Conservation (phyloP, 2,888 invertebrate genomes). For the Empis livida region DNA sequence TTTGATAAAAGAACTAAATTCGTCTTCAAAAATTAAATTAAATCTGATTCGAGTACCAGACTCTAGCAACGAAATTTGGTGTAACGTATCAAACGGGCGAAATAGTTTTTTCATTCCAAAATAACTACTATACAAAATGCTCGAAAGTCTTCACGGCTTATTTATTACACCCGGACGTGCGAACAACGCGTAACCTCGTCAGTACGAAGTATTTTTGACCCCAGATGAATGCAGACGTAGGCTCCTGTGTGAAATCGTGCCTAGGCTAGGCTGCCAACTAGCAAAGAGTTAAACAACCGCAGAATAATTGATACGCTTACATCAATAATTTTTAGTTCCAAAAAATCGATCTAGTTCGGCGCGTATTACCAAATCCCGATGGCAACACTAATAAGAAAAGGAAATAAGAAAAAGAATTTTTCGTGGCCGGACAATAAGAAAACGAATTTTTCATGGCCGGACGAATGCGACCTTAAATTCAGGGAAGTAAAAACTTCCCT, state of each 20-base stretch:
- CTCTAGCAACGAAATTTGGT: background rate
- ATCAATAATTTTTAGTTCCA: too few species aligned
- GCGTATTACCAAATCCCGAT: too few species aligned
- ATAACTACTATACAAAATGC: background rate
- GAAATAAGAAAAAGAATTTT: too few species aligned
- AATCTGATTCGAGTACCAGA: background rate
- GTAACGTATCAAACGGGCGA: background rate
- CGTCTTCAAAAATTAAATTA: too few species aligned
- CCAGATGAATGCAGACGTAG: constrained; percentile 2
- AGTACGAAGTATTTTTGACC: constrained; percentile 6
- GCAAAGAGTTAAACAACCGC: background rate
- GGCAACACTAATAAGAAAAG: too few species aligned
- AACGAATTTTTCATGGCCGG: too few species aligned
- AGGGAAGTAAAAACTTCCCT: too few species aligned
- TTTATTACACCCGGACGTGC: constrained; percentile 1
- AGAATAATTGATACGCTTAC: too few species aligned
- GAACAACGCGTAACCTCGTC: constrained; percentile 6
- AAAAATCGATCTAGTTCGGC: too few species aligned
- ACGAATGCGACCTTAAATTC: too few species aligned
- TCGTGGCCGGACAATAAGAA: too few species aligned
- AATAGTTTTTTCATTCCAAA: constrained; percentile 10
- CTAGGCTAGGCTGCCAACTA: background rate
- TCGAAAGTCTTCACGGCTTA: background rate
- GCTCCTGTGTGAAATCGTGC: background rate
- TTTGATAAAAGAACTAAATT: too few species aligned